Evolutionary conservation across 2,113 vertebrate species (phyloP).

Genomic region (Ictidomys tridecemlineatus): DNA sequence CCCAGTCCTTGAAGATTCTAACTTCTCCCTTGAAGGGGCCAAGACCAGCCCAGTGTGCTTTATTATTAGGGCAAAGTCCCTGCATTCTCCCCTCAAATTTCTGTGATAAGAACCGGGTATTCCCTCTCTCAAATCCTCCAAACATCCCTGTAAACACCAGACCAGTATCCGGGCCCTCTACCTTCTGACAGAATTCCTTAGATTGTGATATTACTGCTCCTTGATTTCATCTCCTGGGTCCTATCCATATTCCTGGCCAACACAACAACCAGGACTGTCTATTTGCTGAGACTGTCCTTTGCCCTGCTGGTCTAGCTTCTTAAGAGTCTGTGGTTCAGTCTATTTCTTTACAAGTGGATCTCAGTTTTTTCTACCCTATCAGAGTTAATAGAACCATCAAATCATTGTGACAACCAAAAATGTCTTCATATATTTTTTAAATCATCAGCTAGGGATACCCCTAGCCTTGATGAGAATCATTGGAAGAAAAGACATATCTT

Average conservation of each 20-base stretch:
- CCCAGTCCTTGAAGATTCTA: not conserved
- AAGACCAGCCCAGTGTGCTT: not conserved
- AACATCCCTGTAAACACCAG: not conserved
- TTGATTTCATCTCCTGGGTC: not conserved
- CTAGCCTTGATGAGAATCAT: not conserved
- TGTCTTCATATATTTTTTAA: not conserved
- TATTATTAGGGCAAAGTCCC: not conserved
- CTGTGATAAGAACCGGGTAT: not conserved
- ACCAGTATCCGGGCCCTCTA: not conserved
- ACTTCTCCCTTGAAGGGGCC: not conserved
- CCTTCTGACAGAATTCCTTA: not conserved
- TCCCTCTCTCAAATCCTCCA: not conserved
- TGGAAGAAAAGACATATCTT: not conserved
- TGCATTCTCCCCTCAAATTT: not conserved
- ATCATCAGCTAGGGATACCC: not conserved
- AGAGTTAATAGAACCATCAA: not conserved
- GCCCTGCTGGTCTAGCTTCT: not conserved
- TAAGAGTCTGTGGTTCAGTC: not conserved
- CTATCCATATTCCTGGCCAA: not conserved
- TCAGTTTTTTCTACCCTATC: not conserved
- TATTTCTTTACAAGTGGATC: not conserved
- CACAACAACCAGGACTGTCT: too few species aligned
- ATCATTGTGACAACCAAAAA: not conserved
- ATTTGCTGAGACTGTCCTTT: not conserved
- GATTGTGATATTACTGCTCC: not conserved